Evolutionary conservation across 2,113 vertebrate genomes (phyloP), one percentile per base, ranked within the genome.

Genomic region (Tachysurus vachellii): DNA sequence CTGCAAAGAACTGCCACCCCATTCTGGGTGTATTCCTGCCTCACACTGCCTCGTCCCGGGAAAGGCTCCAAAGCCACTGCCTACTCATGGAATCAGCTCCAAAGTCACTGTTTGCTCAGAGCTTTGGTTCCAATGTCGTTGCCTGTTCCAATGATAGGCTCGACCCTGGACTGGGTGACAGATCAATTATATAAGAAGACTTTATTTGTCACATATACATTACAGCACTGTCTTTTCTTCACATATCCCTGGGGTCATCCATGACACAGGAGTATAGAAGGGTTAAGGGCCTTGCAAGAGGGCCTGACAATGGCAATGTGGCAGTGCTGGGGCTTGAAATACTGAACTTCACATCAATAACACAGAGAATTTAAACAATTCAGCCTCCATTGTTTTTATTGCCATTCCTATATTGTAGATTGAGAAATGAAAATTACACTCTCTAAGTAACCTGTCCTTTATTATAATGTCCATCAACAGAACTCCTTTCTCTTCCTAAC

Each of bases 381-480:
- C 5, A 50, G 47, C 4, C 47, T 7, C 47, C 47, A 50, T 50
- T 50, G 47, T 50, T 9, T 9, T 50, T 50, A 9, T 7, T 50
- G 47, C 8, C 47, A 50, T 50, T 50, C 47, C 8, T 50, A 50
- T 50, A 7, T 50, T 36, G 36, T 2, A 50, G 47, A 50, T 50
- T 50, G 47, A 50, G 47, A 50, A 47, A 47, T 57, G 28, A n/a
- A 44, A 57, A 31, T n/a, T 56, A 76, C 57, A 23, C 62, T 70
- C 44, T 64, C 16, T 79, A 50, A 66, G 28, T n/a, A 53, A 59
- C 28, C 36, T 57, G 23, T 82, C 53, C 80, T 59, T 68, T 54
- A 44, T 17, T 13, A 79, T 79, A 88, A 88, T 87, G 91, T 93
- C 89, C 84, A 80, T 88, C 76, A 88, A 89, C 26, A 13, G 66